Evolutionary conservation across 2,888 invertebrate genomes (phyloP), one percentile per base, ranked within the genome.

Genomic region (Lepidonotus clava): DNA sequence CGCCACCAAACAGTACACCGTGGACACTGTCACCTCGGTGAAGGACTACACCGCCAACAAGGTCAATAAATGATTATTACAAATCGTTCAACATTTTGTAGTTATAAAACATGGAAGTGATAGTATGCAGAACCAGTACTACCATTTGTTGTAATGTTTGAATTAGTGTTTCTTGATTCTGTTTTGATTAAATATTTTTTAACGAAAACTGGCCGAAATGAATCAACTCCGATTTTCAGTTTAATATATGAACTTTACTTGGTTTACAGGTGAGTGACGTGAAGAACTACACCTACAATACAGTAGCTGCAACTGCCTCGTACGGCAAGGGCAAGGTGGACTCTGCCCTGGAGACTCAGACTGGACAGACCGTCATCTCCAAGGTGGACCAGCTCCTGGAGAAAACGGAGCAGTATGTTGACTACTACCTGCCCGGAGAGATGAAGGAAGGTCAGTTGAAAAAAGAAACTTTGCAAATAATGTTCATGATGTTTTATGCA

Each of bases 351-450:
- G 56, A 76, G 18, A 86, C 40, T 24, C 84, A n/a, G 18, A 36
- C 51, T 32, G 71, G 85, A 2, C 85, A 85, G 51, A 51, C 77
- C 34, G 83, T 88, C 32, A 36, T 61, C 36, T 53, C 95, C 90
- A 95, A 96, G 85, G 95, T 97, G 32, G 96, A 97, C 92, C 95
- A 95, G 1, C 96, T 96, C 76, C 96, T 96, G 28, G 95, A 95
- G 0, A 94, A 96, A 87, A 96, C 97, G 32, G 96, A 97, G 95
- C 96, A 96, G 87, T 95, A 96, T 89, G 94, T 97, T 14, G 97
- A 97, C 94, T 96, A 96, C 92, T 97, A 97, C 93, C 95, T 97
- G 89, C 97, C 96, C 32, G 86, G 80, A 11, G 84, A 87, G 41
- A 56, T 18, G 80, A 24, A 85, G 18, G 46, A 51, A 24, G 80